These are phyloP conservation scores for Ancistrus triradiatus DNA, from an alignment of 2,113 vertebrate genomes.

Conservation along the genomic window DNA sequence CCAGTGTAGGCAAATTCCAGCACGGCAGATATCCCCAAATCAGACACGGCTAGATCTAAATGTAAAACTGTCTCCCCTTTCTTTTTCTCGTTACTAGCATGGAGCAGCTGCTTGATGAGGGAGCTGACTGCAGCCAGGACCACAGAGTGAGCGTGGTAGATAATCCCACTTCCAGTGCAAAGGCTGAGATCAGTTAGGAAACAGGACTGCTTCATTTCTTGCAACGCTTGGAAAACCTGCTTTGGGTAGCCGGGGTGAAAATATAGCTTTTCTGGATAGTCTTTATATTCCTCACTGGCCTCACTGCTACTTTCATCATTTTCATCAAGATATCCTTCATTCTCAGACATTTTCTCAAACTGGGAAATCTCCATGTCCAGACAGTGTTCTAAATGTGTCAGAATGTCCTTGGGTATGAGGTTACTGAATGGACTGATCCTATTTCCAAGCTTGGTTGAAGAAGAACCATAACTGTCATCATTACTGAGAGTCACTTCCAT, in stretches of 20 bases:
- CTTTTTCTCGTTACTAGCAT: neutral
- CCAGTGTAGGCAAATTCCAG: conserved; percentile 83
- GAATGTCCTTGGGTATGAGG: neutral
- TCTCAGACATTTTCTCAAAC: neutral
- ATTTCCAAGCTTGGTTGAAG: neutral
- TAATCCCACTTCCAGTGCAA: conserved; percentile 41
- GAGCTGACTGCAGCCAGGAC: conserved; percentile 72
- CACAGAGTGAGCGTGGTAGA: conserved; percentile 58
- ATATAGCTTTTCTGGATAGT: conserved; percentile 45
- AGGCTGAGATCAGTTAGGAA: conserved; percentile 67
- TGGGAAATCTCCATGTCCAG: neutral
- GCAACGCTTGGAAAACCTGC: conserved; percentile 60
- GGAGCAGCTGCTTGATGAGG: conserved; percentile 46
- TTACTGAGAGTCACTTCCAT: too few species aligned
- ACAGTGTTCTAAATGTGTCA: neutral
- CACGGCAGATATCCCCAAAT: conserved; percentile 65
- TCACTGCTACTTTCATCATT: neutral
- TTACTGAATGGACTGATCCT: neutral
- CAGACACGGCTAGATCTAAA: conserved; percentile 36
- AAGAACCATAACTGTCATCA: neutral
- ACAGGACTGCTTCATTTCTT: conserved; percentile 54
- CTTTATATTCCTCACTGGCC: conserved; percentile 13
- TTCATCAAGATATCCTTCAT: neutral
- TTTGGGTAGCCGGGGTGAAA: conserved; percentile 45
- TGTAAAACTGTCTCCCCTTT: conserved; percentile 14